These are phyloP conservation scores for Manacus vitellinus DNA, from an alignment of 2,113 vertebrate genomes.

Conservation along the genomic window DNA sequence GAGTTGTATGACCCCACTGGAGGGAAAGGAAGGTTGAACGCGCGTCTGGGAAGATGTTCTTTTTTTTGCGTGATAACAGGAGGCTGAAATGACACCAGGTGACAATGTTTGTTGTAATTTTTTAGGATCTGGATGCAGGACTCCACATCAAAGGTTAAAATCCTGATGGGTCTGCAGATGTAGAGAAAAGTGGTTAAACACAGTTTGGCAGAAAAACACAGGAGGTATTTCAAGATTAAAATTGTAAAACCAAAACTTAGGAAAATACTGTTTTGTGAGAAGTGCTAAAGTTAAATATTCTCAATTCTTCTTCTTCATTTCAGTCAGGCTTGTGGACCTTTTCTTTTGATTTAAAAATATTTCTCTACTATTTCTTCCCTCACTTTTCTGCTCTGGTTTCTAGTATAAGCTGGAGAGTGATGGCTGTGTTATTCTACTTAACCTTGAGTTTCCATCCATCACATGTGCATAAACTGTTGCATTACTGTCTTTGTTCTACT, in stretches of 20 bases:
- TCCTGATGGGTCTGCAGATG: neutral
- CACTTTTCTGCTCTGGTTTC: neutral
- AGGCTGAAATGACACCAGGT: neutral
- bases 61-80: neutral
- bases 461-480: neutral
- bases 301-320: neutral
- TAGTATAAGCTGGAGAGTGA: neutral
- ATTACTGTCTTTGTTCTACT: neutral
- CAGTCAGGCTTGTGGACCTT: neutral
- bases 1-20: neutral
- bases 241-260: neutral
- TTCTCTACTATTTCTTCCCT: neutral
- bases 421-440: neutral
- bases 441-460: constrained; percentile 13
- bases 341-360: neutral
- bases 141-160: neutral
- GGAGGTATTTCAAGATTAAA: neutral
- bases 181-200: neutral
- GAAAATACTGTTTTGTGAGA: neutral
- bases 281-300: neutral
- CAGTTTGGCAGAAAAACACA: neutral
- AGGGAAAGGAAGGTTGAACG: neutral
- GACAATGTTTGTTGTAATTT: neutral
- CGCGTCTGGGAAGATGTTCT: neutral
- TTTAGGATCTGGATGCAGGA: neutral